These are phyloP conservation scores for Drosophila athabasca DNA, from an alignment of 1,140 invertebrate genomes.

Conservation along the genomic window DNA sequence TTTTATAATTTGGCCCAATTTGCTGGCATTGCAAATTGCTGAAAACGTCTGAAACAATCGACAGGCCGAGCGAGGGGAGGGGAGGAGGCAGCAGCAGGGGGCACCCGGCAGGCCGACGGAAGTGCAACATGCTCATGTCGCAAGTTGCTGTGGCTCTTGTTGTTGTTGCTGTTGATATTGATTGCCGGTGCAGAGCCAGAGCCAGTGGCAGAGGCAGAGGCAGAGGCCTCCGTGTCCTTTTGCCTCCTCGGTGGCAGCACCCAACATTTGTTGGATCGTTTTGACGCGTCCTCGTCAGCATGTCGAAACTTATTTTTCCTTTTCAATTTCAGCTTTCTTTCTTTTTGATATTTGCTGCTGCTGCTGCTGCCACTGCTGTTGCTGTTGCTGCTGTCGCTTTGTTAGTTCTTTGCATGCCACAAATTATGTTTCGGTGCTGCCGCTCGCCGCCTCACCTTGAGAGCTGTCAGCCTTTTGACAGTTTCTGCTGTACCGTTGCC, in stretches of 20 bases:
- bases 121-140: constrained; percentile 78
- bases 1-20: constrained; percentile 79
- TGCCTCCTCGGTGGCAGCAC: not conserved
- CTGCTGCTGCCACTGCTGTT: not conserved
- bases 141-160: constrained; percentile 23
- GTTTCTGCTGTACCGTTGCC: constrained; percentile 24
- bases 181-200: constrained; percentile 31
- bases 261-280: constrained; percentile 69
- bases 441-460: constrained; percentile 10
- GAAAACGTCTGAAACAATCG: constrained; percentile 70
- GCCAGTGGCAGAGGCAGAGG: no score
- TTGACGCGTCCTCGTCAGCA: constrained; percentile 76
- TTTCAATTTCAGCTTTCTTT: constrained; percentile 39
- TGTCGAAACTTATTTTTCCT: constrained; percentile 62
- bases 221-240: no score
- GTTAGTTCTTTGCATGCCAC: constrained; percentile 79
- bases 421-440: constrained; percentile 61
- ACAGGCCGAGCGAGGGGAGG: constrained; percentile 37
- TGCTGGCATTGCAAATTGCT: constrained; percentile 79
- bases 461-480: constrained; percentile 35
- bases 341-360: constrained; percentile 8
- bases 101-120: constrained; percentile 48
- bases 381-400: constrained; percentile 57
- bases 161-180: constrained; percentile 46
- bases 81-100: not conserved